A percentile compares a stretch with the other conserved stretches of the same genome.
Conservation (phyloP, 2,113 vertebrate species). For the Halcyon senegalensis region DNA sequence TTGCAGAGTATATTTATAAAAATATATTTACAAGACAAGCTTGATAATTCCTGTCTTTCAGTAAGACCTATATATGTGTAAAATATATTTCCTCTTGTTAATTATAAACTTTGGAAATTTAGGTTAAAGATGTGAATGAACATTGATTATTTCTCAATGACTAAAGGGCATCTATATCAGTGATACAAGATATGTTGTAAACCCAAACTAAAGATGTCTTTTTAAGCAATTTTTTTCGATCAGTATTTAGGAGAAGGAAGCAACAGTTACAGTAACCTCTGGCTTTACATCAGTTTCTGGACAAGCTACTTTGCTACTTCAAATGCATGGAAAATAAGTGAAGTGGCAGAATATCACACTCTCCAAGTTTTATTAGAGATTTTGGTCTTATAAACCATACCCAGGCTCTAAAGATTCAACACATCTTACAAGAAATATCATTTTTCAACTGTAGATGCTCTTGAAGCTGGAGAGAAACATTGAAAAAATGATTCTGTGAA, state of each 20-base stretch:
- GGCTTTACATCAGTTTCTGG: background rate
- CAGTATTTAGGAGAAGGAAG: background rate
- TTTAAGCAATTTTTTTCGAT: background rate
- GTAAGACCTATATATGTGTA: accelerated
- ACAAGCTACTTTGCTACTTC: background rate
- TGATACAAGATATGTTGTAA: background rate
- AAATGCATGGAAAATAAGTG: background rate
- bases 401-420: background rate
- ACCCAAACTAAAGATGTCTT: background rate
- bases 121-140: background rate
- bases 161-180: background rate
- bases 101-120: background rate
- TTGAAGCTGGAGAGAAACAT: background rate
- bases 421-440: background rate
- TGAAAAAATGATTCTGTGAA: background rate
- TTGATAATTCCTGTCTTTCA: background rate
- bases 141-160: background rate
- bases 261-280: background rate
- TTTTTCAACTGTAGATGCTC: background rate
- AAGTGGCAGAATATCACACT: background rate
- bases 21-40: background rate
- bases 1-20: background rate
- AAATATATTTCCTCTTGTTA: background rate
- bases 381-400: background rate
- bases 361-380: background rate